Conservation (phyloP, 2,797 vertebrate species). For the Hybognathus amarus region DNA sequence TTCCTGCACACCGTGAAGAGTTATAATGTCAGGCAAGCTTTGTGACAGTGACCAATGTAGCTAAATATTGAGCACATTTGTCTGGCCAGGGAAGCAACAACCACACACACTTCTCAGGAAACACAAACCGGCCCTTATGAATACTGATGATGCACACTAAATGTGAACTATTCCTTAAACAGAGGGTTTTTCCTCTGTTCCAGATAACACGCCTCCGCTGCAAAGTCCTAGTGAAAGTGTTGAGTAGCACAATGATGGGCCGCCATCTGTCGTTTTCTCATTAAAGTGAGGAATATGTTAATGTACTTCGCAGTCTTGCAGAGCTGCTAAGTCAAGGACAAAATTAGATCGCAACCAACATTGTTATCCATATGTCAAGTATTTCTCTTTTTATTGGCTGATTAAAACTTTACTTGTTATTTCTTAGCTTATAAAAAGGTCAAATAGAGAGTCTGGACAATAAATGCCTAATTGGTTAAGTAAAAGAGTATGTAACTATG, state of each 20-base stretch:
- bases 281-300: conserved; percentile 77
- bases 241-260: conserved; percentile 62
- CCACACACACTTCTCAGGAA: conserved; percentile 7
- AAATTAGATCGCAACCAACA: conserved; percentile 71
- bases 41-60: conserved; percentile 47
- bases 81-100: conserved; percentile 22
- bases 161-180: conserved; percentile 23
- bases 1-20: background rate
- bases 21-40: conserved; percentile 20
- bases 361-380: conserved; percentile 68
- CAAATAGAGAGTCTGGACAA: background rate
- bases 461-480: conserved; percentile 11
- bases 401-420: conserved; percentile 21
- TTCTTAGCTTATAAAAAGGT: background rate
- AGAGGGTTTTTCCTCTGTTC: conserved; percentile 35
- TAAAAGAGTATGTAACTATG: background rate
- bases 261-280: conserved; percentile 75
- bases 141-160: conserved; percentile 34
- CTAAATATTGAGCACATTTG: conserved; percentile 40
- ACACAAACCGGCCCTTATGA: conserved; percentile 7
- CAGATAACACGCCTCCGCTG: conserved; percentile 19
- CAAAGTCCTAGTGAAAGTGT: conserved; percentile 48
- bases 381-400: conserved; percentile 56
- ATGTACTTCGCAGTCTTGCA: conserved; percentile 68
- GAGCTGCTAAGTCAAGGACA: conserved; percentile 77